These are phyloP conservation scores for Unio pictorum DNA, from an alignment of 2,888 invertebrate genomes.

Conservation along the genomic window DNA sequence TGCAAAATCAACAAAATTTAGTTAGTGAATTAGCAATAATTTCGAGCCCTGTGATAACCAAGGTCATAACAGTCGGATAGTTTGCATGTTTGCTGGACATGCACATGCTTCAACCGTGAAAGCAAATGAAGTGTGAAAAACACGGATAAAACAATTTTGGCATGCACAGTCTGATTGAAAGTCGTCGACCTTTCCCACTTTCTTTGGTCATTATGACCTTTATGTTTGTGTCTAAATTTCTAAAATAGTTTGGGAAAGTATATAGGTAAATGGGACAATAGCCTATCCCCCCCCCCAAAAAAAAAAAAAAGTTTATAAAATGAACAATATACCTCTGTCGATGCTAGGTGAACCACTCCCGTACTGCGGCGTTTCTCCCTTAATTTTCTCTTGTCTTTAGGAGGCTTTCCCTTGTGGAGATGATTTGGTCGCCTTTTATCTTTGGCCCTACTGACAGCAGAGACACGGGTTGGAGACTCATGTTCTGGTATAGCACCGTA, in stretches of 20 bases:
- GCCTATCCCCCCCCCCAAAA: not conserved
- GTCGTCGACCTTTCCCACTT: no score
- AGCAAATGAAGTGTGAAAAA: no score
- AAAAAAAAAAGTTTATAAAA: not conserved
- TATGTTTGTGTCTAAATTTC: no score
- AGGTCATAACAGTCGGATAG: no score
- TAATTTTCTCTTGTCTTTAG: constrained; percentile 76
- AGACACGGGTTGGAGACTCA: constrained; percentile 71
- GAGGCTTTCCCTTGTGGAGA: constrained; percentile 75
- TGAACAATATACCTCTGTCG: constrained; percentile 74
- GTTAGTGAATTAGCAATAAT: no score
- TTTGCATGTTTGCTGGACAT: no score
- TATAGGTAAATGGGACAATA: not conserved
- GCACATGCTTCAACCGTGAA: no score
- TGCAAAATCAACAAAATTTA: no score
- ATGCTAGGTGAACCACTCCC: constrained; percentile 77
- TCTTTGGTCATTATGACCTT: no score
- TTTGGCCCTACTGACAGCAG: constrained; percentile 62
- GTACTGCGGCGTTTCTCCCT: constrained; percentile 77
- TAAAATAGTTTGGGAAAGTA: not conserved
- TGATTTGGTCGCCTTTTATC: constrained; percentile 74
- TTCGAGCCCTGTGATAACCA: no score
- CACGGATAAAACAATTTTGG: no score
- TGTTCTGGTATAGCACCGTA: constrained; percentile 42
- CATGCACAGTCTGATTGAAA: no score